Evolutionary conservation across 2,888 invertebrate species (phyloP), one percentile per base, ranked within the genome.

Genomic region (Octodonta nipae): DNA sequence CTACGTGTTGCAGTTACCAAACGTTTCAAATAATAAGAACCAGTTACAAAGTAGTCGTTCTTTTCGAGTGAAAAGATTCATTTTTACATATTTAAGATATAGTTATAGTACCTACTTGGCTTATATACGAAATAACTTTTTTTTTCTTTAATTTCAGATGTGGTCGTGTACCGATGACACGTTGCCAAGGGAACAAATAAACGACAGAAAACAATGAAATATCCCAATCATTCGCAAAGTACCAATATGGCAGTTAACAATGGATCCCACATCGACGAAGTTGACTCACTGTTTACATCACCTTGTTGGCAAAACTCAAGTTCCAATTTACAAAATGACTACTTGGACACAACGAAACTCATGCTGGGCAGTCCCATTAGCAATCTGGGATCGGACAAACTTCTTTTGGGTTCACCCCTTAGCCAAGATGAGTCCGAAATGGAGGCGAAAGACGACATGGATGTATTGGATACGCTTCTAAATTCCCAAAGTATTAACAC

Each of bases 241-340:
- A 53, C 53, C 48, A 59, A 56, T 38, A 58, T 59, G 58, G 56
- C 58, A 47, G 54, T 60, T 41, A 56, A 54, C 43, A 62, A 58
- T 41, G 58, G 58, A 28, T 47, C 58, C 32, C 56, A 61, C 45
- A 54, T 57, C 34, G 61, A 60, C 47, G 74, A 73, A 60, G 73
- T 74, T 52, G 80, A 80, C 64, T 75, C 78, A 55, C 67, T 81
- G 47, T 69, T 80, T 58, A 75, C 76, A 60, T 73, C 75, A 53
- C 67, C 74, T 43, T 78, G 78, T 66, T 80, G 81, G 81, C 68
- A 74, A 51, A 63, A 55, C 46, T 56, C 58, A 44, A 61, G 51
- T 54, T 61, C 55, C 53, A 65, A 50, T 56, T 60, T 52, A 7
- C 65, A 64, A 45, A 65, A 63, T 49, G 68, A 68, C 42, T 64